phyloP scores from a whole-genome alignment of 2,113 vertebrate species.

The Tachuris rubrigastra region DNA sequence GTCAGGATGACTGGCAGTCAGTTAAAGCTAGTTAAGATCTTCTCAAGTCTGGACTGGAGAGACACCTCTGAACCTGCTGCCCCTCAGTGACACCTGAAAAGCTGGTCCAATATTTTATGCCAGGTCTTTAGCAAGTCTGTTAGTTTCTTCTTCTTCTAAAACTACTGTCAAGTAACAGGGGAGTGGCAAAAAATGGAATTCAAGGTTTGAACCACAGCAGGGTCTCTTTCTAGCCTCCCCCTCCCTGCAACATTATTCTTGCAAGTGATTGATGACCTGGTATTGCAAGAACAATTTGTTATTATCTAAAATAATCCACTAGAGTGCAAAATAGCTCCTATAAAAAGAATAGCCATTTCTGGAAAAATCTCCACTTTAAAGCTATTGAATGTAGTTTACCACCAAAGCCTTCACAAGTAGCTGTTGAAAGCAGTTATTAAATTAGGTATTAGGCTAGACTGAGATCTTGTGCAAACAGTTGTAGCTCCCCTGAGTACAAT shows the following conservation, averaged over 20 bases:
- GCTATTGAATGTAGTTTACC: neutral
- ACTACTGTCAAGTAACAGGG: neutral
- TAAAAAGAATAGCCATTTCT: conserved; percentile 19
- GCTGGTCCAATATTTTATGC: conserved; percentile 37
- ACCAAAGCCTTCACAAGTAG: neutral
- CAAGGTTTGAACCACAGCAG: neutral
- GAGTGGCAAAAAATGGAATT: neutral
- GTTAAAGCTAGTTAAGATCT: conserved; percentile 13
- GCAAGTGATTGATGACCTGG: neutral
- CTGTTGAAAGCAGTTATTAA: conserved; percentile 4
- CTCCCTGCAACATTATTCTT: neutral
- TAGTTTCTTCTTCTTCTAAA: neutral
- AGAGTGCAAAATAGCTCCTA: conserved; percentile 16
- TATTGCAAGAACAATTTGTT: neutral
- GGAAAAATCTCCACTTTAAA: conserved; percentile 6
- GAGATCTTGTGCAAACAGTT: conserved; percentile 18
- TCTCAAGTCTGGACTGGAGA: conserved; percentile 5
- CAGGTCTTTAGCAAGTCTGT: conserved; percentile 16
- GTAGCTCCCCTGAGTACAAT: neutral
- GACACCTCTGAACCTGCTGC: neutral
- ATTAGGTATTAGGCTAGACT: neutral
- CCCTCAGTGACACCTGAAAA: conserved; percentile 32
- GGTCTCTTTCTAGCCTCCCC: neutral
- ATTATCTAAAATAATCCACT: neutral
- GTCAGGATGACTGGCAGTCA: conserved; percentile 64